Percentiles rank a stretch among this genome's conserved stretches.
phyloP scores from a whole-genome alignment of 1,140 invertebrate species.

The Archegozetes longisetosus region DNA sequence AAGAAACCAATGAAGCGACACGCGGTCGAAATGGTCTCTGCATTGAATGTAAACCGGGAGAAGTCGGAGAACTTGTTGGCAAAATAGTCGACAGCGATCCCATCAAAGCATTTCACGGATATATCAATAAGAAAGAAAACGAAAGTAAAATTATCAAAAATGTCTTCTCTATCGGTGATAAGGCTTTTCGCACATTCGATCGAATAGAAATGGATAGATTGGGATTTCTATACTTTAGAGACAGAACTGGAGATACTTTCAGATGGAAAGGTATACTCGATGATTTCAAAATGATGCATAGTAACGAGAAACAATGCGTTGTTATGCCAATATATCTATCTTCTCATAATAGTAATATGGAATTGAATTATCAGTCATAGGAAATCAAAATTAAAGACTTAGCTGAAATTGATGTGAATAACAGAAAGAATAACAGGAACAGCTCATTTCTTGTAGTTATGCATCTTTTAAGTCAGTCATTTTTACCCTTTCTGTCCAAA shows the following conservation, averaged over 20 bases:
- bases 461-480: too few relatives aligned
- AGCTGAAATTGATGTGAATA: too few relatives aligned
- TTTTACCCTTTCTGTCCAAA: too few relatives aligned
- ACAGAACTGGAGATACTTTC: conserved; percentile 42
- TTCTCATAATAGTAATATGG: too few relatives aligned
- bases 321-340: too few relatives aligned
- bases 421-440: too few relatives aligned
- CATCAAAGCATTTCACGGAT: conserved; percentile 47
- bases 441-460: too few relatives aligned
- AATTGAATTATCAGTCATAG: too few relatives aligned
- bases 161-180: conserved; percentile 78
- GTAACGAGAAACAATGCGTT: too few relatives aligned
- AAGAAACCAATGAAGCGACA: conserved; percentile 31
- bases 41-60: conserved; percentile 43
- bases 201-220: conserved; percentile 36
- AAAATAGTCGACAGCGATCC: conserved; percentile 63
- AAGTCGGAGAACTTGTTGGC: conserved; percentile 90
- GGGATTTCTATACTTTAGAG: conserved; percentile 41
- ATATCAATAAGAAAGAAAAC: conserved; percentile 80
- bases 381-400: too few relatives aligned
- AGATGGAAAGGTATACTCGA: conserved; percentile 39
- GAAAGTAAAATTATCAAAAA: conserved; percentile 81
- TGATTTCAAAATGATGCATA: too few relatives aligned
- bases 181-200: conserved; percentile 63
- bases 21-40: conserved; percentile 34